Conservation (phyloP, 2,113 vertebrate species). For the Amphiprion percula region DNA sequence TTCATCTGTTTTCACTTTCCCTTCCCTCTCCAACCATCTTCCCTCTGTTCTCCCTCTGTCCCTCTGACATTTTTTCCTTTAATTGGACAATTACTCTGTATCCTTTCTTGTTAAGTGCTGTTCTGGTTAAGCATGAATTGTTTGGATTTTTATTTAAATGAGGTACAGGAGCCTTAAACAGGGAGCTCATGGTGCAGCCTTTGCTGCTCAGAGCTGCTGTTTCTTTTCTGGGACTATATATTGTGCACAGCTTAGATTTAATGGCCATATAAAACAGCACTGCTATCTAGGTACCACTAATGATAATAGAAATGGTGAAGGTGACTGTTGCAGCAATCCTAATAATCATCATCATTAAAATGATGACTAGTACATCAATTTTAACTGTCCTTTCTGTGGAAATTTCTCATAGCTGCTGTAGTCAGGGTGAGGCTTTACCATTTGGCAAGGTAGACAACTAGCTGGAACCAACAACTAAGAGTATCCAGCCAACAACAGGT, state of each 20-base stretch:
- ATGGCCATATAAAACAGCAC: constrained; percentile 25
- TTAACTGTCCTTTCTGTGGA: constrained; percentile 17
- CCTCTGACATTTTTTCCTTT: constrained; percentile 70
- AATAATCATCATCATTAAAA: constrained; percentile 46
- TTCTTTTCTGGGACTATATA: constrained; percentile 29
- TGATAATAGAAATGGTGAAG: constrained; percentile 30
- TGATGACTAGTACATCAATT: constrained; percentile 19
- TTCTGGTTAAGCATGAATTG: constrained; percentile 59
- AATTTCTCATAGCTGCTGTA: background rate
- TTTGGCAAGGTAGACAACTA: background rate
- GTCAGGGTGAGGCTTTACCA: background rate
- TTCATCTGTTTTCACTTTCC: constrained; percentile 60
- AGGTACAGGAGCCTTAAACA: constrained; percentile 42
- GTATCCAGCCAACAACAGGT: background rate
- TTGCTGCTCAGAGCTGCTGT: constrained; percentile 18
- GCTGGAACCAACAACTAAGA: background rate
- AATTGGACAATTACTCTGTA: constrained; percentile 77
- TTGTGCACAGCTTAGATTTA: constrained; percentile 30
- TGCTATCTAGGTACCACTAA: constrained; percentile 14
- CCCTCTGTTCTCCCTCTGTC: constrained; percentile 27
- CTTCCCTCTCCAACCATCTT: constrained; percentile 46
- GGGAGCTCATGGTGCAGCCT: constrained; percentile 30
- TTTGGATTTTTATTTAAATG: constrained; percentile 72
- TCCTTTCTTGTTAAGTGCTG: constrained; percentile 59
- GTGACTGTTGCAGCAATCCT: constrained; percentile 39